Conservation (phyloP, 2,797 vertebrate species). For the Poecilia gillii region DNA sequence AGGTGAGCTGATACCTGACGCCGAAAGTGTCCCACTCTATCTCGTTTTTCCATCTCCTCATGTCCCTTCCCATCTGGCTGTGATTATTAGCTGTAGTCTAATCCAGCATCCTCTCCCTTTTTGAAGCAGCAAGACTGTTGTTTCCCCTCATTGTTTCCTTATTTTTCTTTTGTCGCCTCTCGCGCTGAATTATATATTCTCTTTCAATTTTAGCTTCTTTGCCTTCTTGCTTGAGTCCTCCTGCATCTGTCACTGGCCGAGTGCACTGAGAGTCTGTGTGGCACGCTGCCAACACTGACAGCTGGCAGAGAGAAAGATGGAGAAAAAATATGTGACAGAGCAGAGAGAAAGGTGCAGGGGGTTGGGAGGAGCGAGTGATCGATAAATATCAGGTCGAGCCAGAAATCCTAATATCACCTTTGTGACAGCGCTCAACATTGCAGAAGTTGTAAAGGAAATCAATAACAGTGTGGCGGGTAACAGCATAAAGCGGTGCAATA, state of each 20-base stretch:
- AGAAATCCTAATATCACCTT: conserved; percentile 64
- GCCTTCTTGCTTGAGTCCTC: conserved; percentile 52
- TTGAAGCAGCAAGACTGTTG: conserved; percentile 68
- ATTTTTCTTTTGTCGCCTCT: not conserved
- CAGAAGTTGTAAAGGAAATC: conserved; percentile 48
- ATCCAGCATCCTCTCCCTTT: conserved; percentile 70
- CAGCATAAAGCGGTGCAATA: conserved; percentile 28
- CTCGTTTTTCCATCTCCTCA: conserved; percentile 71
- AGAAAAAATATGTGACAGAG: conserved; percentile 59
- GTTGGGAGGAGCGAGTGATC: conserved; percentile 3
- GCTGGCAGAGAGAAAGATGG: conserved; percentile 72
- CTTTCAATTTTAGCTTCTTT: conserved; percentile 38
- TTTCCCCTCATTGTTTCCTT: conserved; percentile 48
- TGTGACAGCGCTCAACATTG: conserved; percentile 27
- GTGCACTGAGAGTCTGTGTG: conserved; percentile 55
- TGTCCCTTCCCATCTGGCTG: conserved; percentile 79
- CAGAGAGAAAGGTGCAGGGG: conserved; percentile 18
- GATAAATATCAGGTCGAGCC: conserved; percentile 62
- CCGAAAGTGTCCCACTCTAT: conserved; percentile 56
- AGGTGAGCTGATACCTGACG: conserved; percentile 56
- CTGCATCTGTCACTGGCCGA: conserved; percentile 73
- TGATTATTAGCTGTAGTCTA: conserved; percentile 78
- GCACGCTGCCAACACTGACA: conserved; percentile 76
- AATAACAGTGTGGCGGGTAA: conserved; percentile 41
- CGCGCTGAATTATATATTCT: conserved; percentile 3